Evolutionary conservation across 2,888 invertebrate species (phyloP).

Genomic region (Dilophus febrilis): DNA sequence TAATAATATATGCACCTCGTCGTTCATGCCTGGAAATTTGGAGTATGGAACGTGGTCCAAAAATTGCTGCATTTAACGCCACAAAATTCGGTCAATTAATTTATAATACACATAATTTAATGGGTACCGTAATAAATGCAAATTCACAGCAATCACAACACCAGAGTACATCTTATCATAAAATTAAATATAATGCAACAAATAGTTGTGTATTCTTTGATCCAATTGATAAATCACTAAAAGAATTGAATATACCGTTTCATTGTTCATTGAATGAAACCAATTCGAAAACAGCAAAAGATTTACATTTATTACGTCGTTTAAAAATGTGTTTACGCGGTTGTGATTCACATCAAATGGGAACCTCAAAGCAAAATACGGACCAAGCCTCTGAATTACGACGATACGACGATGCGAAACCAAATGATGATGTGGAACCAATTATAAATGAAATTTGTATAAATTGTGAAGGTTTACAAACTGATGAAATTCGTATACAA

Average conservation of each 20-base stretch:
- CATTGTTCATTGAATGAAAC: slow-evolving; percentile 78
- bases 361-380: no score
- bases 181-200: slow-evolving; percentile 41
- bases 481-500: slow-evolving; percentile 51
- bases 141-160: no score
- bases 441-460: slow-evolving; percentile 15
- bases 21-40: slow-evolving; percentile 88
- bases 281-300: slow-evolving; percentile 71
- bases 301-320: slow-evolving; percentile 70
- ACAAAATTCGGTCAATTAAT: slow-evolving; percentile 66
- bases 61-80: slow-evolving; percentile 81
- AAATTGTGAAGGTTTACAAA: slow-evolving; percentile 45
- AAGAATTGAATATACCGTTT: slow-evolving; percentile 75
- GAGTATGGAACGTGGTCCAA: slow-evolving; percentile 73
- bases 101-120: slow-evolving; percentile 63
- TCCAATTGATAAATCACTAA: slow-evolving; percentile 56
- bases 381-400: slow-evolving; percentile 28
- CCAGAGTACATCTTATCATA: slow-evolving; percentile 11
- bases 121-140: slow-evolving; percentile 28
- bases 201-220: slow-evolving; percentile 68
- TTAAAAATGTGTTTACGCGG: slow-evolving; percentile 48
- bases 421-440: slow-evolving; percentile 38
- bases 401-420: slow-evolving; percentile 18
- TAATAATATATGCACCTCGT: slow-evolving; percentile 84
- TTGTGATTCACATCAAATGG: slow-evolving; percentile 15